These are phyloP conservation scores for Erithacus rubecula DNA, from an alignment of 2,797 vertebrate species.

Conservation along the genomic window DNA sequence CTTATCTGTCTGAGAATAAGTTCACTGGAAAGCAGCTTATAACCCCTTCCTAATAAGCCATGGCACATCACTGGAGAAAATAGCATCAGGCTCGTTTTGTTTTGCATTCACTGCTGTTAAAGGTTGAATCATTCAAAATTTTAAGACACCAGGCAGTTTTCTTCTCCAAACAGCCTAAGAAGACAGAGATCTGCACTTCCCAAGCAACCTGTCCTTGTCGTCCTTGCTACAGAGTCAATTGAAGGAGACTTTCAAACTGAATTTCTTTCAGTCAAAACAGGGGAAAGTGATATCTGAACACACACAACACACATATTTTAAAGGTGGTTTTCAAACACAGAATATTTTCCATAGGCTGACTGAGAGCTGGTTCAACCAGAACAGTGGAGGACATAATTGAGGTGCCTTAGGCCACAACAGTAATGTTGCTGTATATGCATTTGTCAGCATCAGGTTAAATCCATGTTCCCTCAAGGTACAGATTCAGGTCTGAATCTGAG, in stretches of 20 bases:
- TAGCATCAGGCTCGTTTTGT: slow-evolving; percentile 48
- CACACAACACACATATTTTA: background rate
- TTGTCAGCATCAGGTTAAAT: background rate
- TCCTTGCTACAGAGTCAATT: background rate
- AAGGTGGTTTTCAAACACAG: background rate
- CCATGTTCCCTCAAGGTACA: background rate
- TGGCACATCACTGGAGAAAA: slow-evolving; percentile 58
- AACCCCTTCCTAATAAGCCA: slow-evolving; percentile 69
- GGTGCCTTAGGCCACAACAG: background rate
- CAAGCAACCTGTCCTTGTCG: background rate
- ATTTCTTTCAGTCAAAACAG: background rate
- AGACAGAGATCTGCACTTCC: background rate
- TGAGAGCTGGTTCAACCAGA: background rate
- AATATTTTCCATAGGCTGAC: background rate
- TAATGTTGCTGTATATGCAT: background rate
- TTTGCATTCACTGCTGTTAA: slow-evolving; percentile 54
- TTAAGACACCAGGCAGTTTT: background rate
- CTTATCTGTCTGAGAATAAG: slow-evolving; percentile 69
- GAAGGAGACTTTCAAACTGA: slow-evolving; percentile 4
- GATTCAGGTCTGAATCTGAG: background rate
- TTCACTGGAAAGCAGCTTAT: slow-evolving; percentile 65
- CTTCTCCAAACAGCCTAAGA: background rate
- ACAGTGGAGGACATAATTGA: background rate
- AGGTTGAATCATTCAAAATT: slow-evolving; percentile 34
- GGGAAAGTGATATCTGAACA: background rate